Evolutionary conservation across 2,113 vertebrate species (phyloP).

Genomic region (Struthidea cinerea): DNA sequence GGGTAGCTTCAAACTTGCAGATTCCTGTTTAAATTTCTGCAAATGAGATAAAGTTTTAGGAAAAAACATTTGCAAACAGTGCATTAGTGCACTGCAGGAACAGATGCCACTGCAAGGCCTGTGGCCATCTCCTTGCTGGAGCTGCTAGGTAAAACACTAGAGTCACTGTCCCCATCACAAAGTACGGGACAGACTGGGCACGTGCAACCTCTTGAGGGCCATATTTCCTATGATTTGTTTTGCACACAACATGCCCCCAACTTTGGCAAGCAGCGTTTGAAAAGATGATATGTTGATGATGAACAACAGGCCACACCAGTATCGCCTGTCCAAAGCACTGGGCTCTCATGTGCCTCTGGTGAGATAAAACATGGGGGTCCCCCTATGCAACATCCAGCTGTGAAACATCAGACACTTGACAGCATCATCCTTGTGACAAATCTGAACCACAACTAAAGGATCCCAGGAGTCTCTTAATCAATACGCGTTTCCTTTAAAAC

Average conservation of each 20-base stretch:
- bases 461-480: neutral
- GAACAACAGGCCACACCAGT: neutral
- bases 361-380: neutral
- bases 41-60: neutral
- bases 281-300: neutral
- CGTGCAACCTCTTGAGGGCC: neutral
- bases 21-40: neutral
- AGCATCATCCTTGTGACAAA: neutral
- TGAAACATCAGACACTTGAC: neutral
- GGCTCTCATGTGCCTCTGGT: neutral
- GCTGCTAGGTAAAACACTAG: neutral
- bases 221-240: neutral
- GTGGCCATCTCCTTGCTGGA: neutral
- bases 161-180: neutral
- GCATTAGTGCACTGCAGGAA: neutral
- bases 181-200: neutral
- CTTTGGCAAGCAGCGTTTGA: neutral
- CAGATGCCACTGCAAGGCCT: neutral
- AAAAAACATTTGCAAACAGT: neutral
- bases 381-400: neutral
- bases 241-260: neutral
- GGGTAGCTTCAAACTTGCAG: neutral
- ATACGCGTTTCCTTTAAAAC: neutral
- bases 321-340: rapidly evolving
- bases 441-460: neutral